Evolutionary conservation across 2,888 invertebrate genomes (phyloP).

Genomic region (Neocrepidodera transversa): DNA sequence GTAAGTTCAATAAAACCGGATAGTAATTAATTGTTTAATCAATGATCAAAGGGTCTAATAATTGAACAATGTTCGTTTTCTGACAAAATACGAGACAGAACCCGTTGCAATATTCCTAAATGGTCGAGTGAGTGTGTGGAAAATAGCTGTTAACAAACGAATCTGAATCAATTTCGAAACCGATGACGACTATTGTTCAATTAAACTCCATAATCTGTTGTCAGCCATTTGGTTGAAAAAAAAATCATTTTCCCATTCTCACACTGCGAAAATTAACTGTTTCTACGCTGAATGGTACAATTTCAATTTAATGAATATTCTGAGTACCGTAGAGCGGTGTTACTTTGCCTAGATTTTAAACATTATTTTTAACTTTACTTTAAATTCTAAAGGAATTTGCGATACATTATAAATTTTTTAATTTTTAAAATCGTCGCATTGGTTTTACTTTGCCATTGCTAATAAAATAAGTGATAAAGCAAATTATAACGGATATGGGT

Average conservation of each 20-base stretch:
- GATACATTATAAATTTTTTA: too few species aligned
- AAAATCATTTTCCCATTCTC: conserved; percentile 44
- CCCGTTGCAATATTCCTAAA: conserved; percentile 7
- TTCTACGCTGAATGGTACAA: conserved; percentile 39
- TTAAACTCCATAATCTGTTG: conserved; percentile 45
- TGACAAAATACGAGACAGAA: conserved; percentile 6
- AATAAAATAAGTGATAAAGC: too few species aligned
- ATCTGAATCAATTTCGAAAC: conserved; percentile 42
- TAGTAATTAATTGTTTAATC: too few species aligned
- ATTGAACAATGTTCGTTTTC: background rate
- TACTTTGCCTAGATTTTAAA: too few species aligned
- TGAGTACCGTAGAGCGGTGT: background rate
- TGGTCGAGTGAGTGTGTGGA: conserved; percentile 1
- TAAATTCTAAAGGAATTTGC: too few species aligned
- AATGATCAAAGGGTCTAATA: too few species aligned
- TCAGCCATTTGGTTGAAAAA: conserved; percentile 45
- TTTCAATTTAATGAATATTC: conserved; percentile 46
- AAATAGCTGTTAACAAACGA: conserved; percentile 28
- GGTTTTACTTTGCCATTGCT: too few species aligned
- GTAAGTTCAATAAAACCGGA: too few species aligned
- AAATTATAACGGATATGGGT: too few species aligned
- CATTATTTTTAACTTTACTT: too few species aligned
- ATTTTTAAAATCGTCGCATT: too few species aligned
- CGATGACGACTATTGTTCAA: conserved; percentile 45
- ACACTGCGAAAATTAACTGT: conserved; percentile 26